These are phyloP conservation scores for Danaus plexippus DNA, from an alignment of 1,140 invertebrate genomes.

Conservation along the genomic window DNA sequence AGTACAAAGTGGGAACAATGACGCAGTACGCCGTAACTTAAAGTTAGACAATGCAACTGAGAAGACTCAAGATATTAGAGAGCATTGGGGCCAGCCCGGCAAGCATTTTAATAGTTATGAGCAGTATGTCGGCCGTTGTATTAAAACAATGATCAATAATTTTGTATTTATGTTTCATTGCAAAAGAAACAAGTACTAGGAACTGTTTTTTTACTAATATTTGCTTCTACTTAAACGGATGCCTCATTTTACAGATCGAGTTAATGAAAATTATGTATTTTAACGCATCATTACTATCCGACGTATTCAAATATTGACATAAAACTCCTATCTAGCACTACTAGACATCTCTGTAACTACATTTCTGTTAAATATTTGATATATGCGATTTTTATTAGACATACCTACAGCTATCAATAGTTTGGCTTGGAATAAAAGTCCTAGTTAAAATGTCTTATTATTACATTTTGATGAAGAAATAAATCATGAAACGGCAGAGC, in stretches of 20 bases:
- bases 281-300: slow-evolving; percentile 7
- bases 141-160: slow-evolving; percentile 67
- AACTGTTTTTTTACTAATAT: slow-evolving; percentile 26
- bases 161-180: slow-evolving; percentile 60
- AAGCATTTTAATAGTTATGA: slow-evolving; percentile 57
- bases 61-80: slow-evolving; percentile 36
- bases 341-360: too few species aligned
- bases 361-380: too few species aligned
- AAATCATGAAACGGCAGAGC: too few species aligned
- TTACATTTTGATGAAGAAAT: too few species aligned
- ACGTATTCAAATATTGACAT: slow-evolving; percentile 6
- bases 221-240: slow-evolving; percentile 12
- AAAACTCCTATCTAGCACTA: background rate
- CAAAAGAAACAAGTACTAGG: slow-evolving; percentile 27
- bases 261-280: slow-evolving; percentile 25
- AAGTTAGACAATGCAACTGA: slow-evolving; percentile 30
- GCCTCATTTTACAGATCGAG: slow-evolving; percentile 10
- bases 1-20: slow-evolving; percentile 16
- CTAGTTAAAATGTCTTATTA: too few species aligned
- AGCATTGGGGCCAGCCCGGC: slow-evolving; percentile 50
- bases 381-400: too few species aligned
- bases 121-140: slow-evolving; percentile 41
- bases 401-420: too few species aligned
- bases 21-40: slow-evolving; percentile 20
- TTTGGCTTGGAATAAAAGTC: too few species aligned